These are phyloP conservation scores for Chitala chitala DNA, from an alignment of 2,113 vertebrate genomes.

Conservation along the genomic window DNA sequence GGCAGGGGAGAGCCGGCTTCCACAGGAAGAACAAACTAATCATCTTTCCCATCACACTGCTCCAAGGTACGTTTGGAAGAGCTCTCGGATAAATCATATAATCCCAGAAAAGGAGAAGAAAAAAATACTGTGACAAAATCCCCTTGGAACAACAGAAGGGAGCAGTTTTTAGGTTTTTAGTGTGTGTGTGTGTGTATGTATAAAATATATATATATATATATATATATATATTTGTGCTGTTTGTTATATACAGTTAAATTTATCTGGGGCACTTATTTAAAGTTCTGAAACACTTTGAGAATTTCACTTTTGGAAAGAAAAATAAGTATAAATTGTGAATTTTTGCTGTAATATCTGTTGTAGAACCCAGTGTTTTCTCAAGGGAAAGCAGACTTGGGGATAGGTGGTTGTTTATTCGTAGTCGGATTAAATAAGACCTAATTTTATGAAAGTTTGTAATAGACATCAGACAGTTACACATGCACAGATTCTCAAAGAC, in stretches of 20 bases:
- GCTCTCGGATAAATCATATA: constrained; percentile 9
- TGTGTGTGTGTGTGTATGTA: no score
- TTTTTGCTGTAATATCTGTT: background rate
- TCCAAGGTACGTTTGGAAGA: constrained; percentile 10
- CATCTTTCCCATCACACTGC: constrained; percentile 18
- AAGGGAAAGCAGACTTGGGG: constrained; percentile 12
- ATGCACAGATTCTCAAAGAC: constrained; percentile 11
- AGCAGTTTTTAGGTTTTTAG: background rate
- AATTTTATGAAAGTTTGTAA: constrained; percentile 29
- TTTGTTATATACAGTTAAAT: no score
- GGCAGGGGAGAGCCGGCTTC: constrained; percentile 28
- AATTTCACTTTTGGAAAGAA: background rate
- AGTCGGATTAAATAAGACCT: constrained; percentile 36
- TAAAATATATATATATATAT: no score
- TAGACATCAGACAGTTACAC: constrained; percentile 1
- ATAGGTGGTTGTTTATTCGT: constrained; percentile 15
- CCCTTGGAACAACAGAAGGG: background rate
- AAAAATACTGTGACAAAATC: no score
- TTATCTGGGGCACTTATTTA: no score
- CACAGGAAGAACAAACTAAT: constrained; percentile 22
- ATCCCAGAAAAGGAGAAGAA: background rate
- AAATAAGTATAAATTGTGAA: background rate
- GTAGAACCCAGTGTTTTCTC: background rate
- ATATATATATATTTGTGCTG: background rate
- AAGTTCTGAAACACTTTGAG: background rate